Conservation (phyloP, 2,888 invertebrate species). For the Drosophila subsilvestris region DNA sequence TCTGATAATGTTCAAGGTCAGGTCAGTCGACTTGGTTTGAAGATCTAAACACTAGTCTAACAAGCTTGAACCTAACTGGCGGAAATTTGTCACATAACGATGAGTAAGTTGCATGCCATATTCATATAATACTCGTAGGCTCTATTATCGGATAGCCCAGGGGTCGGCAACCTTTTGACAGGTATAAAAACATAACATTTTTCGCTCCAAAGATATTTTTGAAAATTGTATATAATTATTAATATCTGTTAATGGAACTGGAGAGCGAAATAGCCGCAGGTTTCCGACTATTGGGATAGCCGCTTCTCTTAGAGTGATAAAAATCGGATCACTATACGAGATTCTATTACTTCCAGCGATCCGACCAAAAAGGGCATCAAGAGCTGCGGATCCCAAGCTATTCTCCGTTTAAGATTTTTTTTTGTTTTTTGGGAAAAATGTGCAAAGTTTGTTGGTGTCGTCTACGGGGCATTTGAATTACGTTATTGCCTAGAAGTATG, state of each 20-base stretch:
- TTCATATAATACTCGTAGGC: neutral
- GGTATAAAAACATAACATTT: too few relatives aligned
- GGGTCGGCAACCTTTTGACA: too few relatives aligned
- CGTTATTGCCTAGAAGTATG: slow-evolving; percentile 79
- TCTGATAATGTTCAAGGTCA: too few relatives aligned
- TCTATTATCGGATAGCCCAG: too few relatives aligned
- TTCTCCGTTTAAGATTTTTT: neutral
- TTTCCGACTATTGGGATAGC: too few relatives aligned
- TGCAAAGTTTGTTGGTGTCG: slow-evolving; percentile 71
- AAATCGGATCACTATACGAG: neutral
- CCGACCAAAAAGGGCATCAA: neutral
- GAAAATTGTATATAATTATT: too few relatives aligned
- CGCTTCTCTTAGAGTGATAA: neutral
- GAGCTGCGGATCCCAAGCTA: too few relatives aligned
- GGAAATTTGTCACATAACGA: neutral
- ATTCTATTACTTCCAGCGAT: neutral
- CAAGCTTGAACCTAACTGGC: too few relatives aligned
- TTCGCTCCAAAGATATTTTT: too few relatives aligned
- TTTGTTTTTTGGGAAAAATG: slow-evolving; percentile 48
- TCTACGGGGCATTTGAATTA: slow-evolving; percentile 69
- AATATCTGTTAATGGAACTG: too few relatives aligned
- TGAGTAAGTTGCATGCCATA: neutral
- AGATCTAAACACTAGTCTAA: neutral
- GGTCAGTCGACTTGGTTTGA: neutral
- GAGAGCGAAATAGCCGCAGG: too few relatives aligned